A percentile compares a stretch with the other conserved stretches of the same genome.
phyloP scores from a whole-genome alignment of 2,888 invertebrate species.

The Gnatocerus cornutus region DNA sequence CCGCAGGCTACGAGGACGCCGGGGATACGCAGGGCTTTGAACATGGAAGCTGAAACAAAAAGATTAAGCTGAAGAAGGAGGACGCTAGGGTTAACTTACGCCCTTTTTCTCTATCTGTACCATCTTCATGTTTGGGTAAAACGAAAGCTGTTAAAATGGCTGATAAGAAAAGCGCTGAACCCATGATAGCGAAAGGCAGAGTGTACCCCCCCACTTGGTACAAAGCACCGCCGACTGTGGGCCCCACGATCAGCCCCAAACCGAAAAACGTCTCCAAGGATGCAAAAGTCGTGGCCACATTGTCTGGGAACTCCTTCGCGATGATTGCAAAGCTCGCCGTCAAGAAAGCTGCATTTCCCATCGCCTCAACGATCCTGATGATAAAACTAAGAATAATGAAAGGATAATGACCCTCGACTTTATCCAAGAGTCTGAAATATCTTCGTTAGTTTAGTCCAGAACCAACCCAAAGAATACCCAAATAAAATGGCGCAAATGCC shows the following conservation, averaged over 20 bases:
- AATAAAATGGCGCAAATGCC: constrained; percentile 88
- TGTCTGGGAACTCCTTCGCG: constrained; percentile 90
- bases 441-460: neutral
- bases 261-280: constrained; percentile 92
- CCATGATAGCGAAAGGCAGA: constrained; percentile 87
- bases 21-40: constrained; percentile 81
- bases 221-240: constrained; percentile 90
- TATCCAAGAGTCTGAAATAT: constrained; percentile 78
- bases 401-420: constrained; percentile 79
- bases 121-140: constrained; percentile 79
- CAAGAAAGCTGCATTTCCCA: constrained; percentile 90
- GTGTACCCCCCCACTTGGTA: constrained; percentile 86
- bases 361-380: constrained; percentile 86
- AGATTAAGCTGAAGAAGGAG: constrained; percentile 1
- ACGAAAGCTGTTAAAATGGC: constrained; percentile 83
- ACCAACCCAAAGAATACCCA: constrained; percentile 74
- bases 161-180: constrained; percentile 82
- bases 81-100: constrained; percentile 73
- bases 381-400: constrained; percentile 86
- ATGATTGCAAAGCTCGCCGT: constrained; percentile 92
- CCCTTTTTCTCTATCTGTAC: constrained; percentile 74
- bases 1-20: constrained; percentile 81
- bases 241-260: constrained; percentile 89
- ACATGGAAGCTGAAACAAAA: constrained; percentile 75
- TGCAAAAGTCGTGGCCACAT: constrained; percentile 89